Evolutionary conservation across 1,140 invertebrate species (phyloP).

Genomic region (Rhynchophorus ferrugineus): DNA sequence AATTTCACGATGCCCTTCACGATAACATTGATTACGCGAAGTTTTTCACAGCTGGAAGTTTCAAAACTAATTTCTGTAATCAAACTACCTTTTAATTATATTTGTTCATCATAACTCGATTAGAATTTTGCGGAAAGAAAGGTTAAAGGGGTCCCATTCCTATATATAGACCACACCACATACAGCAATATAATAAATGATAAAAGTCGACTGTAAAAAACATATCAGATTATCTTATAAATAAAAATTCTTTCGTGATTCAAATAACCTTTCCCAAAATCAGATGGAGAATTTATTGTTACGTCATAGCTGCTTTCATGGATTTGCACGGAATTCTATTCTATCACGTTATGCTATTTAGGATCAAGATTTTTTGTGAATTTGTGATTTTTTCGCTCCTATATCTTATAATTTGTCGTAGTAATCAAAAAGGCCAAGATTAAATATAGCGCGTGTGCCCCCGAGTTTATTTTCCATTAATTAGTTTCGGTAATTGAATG

Average conservation of each 20-base stretch:
- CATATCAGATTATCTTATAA: slow-evolving; percentile 3
- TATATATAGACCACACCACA: too few relatives aligned
- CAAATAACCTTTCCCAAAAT: slow-evolving; percentile 3
- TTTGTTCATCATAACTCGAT: background rate
- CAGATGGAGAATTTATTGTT: slow-evolving; percentile 5
- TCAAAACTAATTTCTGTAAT: too few relatives aligned
- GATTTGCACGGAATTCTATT: background rate
- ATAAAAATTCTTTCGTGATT: slow-evolving; percentile 1
- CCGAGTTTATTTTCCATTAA: too few relatives aligned
- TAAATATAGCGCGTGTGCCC: too few relatives aligned
- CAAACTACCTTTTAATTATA: background rate
- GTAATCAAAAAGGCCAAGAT: too few relatives aligned
- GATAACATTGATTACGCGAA: too few relatives aligned
- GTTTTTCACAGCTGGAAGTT: too few relatives aligned
- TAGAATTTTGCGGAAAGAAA: background rate
- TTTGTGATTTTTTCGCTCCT: too few relatives aligned
- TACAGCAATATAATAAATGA: too few relatives aligned
- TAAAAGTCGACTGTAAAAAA: background rate
- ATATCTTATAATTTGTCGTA: too few relatives aligned
- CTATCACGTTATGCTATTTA: background rate
- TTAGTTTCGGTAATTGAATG: too few relatives aligned
- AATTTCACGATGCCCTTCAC: too few relatives aligned
- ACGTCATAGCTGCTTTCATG: slow-evolving; percentile 3
- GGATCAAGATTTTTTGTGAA: background rate
- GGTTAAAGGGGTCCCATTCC: background rate